Base-by-base conservation (phyloP, 2,113 vertebrate genomes). In the Emberiza fucata region DNA sequence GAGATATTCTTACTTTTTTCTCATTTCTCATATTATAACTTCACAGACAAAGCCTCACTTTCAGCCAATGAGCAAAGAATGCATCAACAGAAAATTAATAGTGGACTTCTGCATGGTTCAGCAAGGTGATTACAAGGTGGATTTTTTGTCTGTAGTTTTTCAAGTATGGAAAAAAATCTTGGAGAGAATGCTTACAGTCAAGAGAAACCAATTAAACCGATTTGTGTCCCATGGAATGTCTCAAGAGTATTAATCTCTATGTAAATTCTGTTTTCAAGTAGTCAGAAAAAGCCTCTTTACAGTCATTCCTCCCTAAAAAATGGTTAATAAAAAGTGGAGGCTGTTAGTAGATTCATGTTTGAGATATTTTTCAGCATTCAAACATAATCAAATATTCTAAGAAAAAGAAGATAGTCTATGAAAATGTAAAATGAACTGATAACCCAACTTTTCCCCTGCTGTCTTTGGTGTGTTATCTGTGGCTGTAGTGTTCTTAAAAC, bases 131-230 rank as follows among this genome's bases (percentile, higher is more conserved):
- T 97, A 50, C 69, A 81, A 86, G 76, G 69, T 81, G 56, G 19
- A 37, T 47, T 78, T 93, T 92, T 91, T 90, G 56, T 57, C 53
- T 77, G 47, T 66, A 80, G 51, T 91, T 90, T 91, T 89, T 94
- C 47, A 95, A 83, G 86, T 81, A 56, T 59, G 51, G 75, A n/a
- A 73, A 91, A n/a, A n/a, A 25, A 28, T 33, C 64, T 88, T 31
- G 29, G 31, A 33, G 89, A 42, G 70, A 92, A 80, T 40, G 44
- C 86, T 81, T 94, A 92, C 50, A 94, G 65, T 68, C 76, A 94
- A 75, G 77, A 85, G 73, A 97, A 96, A 94, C 51, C 70, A 94
- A 81, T 94, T 92, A 94, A 94, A 79, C 28, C 91, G 80, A 91
- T 79, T 57, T 92, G 33, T 96, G 88, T 84, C 83, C 68, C 2